Base-by-base conservation (phyloP, 2,113 vertebrate genomes). In the Callipepla californica region DNA sequence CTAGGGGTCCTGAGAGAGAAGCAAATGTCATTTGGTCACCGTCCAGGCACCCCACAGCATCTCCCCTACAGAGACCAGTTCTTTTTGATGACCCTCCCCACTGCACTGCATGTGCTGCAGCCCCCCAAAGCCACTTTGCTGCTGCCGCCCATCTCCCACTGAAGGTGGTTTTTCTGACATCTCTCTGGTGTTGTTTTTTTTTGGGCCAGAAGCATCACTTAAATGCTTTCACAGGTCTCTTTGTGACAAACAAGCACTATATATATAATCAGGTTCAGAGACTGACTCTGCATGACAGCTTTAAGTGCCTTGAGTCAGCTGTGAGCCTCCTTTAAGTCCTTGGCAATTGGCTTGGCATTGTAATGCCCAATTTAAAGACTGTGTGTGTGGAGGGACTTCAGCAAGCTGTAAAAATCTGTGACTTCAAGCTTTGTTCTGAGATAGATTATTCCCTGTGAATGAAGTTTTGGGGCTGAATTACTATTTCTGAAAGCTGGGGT, bases 371-470 rank as follows among this genome's bases (percentile, higher is more conserved):
- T 85, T 90, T 87, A 42, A 85, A 80, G 25, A 1, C 51, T 93
- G 87, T 38, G 59, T 69, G 75, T 26, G 42, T 80, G 79, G 55
- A 87, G 22, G 51, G 21, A 63, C 15, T 57, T 77, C 62, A 66
- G 53, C 21, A 50, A 66, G 50, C 63, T 78, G 13, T 26, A 76
- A 85, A 76, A 21, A 63, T 78, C 57, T 5, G 1, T 62, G 55
- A 32, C 47, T 95, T 77, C 65, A 92, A 50, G 61, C 63, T 78
- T 88, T 70, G 73, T 86, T 87, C 44, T 7, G 50, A 87, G 72
- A 36, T 72, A 76, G 70, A 44, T 73, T 62, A 48, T 73, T 91
- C 59, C 68, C 42, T 90, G 19, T 32, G 72, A 85, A 83, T 26
- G 18, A 66, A 82, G 50, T 74, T 74, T 76, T 80, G 34, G 38